Conservation (phyloP, 2,888 invertebrate species). For the Phalangium opilio region DNA sequence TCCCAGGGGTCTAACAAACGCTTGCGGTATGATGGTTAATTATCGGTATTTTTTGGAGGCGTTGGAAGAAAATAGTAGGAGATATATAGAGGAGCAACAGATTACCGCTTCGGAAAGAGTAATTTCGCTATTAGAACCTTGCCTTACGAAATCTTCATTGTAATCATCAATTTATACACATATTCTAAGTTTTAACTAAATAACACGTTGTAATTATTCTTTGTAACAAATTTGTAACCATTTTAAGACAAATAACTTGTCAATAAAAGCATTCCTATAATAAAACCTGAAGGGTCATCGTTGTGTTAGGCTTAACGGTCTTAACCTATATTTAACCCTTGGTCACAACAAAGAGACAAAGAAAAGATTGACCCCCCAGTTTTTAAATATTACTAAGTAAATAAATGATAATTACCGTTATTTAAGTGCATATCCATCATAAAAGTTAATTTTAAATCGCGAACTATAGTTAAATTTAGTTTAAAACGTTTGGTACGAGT, state of each 20-base stretch:
- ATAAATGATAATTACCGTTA: no score
- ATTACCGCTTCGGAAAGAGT: constrained; percentile 11
- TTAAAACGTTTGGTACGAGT: no score
- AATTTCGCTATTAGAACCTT: constrained; percentile 3
- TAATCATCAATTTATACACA: neutral
- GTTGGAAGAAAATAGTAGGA: constrained; percentile 38
- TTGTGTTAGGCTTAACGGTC: neutral
- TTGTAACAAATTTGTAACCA: no score
- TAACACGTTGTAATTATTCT: no score
- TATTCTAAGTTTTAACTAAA: no score
- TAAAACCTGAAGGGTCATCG: neutral
- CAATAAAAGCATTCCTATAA: no score
- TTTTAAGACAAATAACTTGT: neutral
- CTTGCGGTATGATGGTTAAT: constrained; percentile 56
- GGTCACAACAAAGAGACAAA: neutral
- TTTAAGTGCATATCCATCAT: no score
- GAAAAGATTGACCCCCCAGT: no score
- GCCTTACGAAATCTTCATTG: constrained; percentile 11
- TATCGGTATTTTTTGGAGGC: constrained; percentile 42
- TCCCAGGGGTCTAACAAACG: constrained; percentile 44
- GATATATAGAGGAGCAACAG: constrained; percentile 14
- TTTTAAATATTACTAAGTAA: no score
- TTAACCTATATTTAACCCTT: neutral
- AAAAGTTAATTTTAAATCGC: no score
- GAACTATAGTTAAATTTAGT: no score